These are phyloP conservation scores for Tetragonula clypearis DNA, from an alignment of 1,140 invertebrate genomes.

Conservation along the genomic window DNA sequence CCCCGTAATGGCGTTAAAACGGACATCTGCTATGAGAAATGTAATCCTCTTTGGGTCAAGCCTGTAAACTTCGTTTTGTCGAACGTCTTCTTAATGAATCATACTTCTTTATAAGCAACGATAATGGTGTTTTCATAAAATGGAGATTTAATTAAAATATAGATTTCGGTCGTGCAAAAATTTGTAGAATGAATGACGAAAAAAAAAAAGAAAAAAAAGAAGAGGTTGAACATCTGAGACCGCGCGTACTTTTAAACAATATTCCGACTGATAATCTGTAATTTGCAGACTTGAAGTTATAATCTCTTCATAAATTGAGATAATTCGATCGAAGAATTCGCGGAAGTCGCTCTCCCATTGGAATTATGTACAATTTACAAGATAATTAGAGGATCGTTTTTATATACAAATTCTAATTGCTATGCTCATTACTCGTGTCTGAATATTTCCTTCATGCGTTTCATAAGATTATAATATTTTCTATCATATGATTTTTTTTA, in stretches of 20 bases:
- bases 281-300: background rate
- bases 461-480: background rate
- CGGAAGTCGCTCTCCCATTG: background rate
- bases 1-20: background rate
- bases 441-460: background rate
- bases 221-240: background rate
- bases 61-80: too few species aligned
- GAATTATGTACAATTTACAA: background rate
- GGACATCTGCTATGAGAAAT: constrained; percentile 17
- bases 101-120: background rate
- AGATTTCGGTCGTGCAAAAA: background rate
- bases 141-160: background rate
- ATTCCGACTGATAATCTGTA: background rate
- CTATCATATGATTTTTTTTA: background rate
- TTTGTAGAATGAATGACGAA: background rate
- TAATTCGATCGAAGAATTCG: background rate
- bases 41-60: background rate
- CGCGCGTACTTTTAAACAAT: background rate
- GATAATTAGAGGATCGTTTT: background rate
- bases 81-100: background rate
- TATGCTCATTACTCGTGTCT: background rate
- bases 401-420: background rate
- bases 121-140: background rate
- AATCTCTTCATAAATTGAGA: background rate
- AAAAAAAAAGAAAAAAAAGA: background rate